Base-by-base conservation (phyloP, 2,797 vertebrate genomes). In the Sebastes matsubarae region DNA sequence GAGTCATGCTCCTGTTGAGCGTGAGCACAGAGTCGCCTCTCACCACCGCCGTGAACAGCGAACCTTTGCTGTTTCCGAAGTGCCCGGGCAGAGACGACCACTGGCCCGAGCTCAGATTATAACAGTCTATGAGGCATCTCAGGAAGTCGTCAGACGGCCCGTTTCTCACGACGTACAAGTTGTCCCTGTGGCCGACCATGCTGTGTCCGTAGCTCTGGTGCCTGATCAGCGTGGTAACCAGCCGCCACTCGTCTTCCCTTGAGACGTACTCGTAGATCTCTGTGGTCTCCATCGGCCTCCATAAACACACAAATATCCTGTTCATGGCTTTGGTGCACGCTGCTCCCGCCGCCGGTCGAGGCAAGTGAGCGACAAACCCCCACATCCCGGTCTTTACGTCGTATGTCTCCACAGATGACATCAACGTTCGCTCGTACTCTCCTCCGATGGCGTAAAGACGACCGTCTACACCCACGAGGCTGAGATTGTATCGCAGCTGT, bases 111-210 rank as follows among this genome's bases (percentile, higher is more conserved):
- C 91, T 96, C 65, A 99, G 94, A 81, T 96, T 97, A 84, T 97
- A 97, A 85, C 97, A 96, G 84, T 99, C 98, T 2, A 99, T 97
- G 87, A 96, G 82, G 1, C 98, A 99, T 3, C 96, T 93, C 68
- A 99, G 68, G 87, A 99, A 99, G 88, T 99, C 98, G 0, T 98
- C 98, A 0, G 95, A 97, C 1, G 98, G 98, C 2, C 98, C 98
- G 0, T 99, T 99, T 14, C 98, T 95, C 93, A 99, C 96, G 50
- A 99, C 85, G 0, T 98, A 99, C 71, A 99, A 95, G 38, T 96
- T 95, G 94, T 99, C 97, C 0, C 95, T 93, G 84, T 99, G 98
- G 29, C 96, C 97, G 65, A 98, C 97, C 96, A 99, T 96, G 88
- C 95, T 97, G 86, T 99, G 98, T 25, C 98, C 98, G 0, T 99